A percentile compares a stretch with the other conserved stretches of the same genome.
phyloP scores from a whole-genome alignment of 2,888 invertebrate genomes.

The Parochlus steinenii region DNA sequence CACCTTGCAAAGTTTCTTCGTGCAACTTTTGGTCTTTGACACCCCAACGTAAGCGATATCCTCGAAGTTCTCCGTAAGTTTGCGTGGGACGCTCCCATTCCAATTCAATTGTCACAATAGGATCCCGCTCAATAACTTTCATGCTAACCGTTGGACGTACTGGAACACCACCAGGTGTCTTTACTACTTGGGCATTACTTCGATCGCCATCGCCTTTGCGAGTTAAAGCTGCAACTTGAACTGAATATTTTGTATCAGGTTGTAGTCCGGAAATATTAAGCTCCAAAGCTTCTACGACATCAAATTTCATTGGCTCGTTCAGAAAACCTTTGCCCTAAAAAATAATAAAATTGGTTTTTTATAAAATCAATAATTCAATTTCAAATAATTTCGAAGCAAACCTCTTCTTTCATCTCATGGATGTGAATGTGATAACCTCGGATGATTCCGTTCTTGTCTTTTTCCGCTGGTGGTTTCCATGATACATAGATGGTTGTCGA shows the following conservation, averaged over 20 bases:
- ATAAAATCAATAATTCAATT: conserved; percentile 7
- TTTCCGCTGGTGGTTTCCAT: conserved; percentile 86
- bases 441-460: conserved; percentile 88
- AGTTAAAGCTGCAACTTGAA: conserved; percentile 91
- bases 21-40: conserved; percentile 58
- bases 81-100: conserved; percentile 85
- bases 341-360: background rate
- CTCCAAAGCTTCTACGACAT: conserved; percentile 68
- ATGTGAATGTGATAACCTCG: conserved; percentile 94
- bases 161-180: conserved; percentile 88
- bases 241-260: conserved; percentile 86
- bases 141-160: conserved; percentile 65
- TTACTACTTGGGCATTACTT: conserved; percentile 67
- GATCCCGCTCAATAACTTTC: conserved; percentile 71
- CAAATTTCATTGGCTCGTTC: conserved; percentile 75
- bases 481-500: conserved; percentile 89
- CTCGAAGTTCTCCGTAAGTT: conserved; percentile 75
- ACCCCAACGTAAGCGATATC: conserved; percentile 75
- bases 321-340: conserved; percentile 42
- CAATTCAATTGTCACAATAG: conserved; percentile 74
- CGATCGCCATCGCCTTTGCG: conserved; percentile 93
- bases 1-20: conserved; percentile 53
- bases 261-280: conserved; percentile 78
- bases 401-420: conserved; percentile 77
- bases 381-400: conserved; percentile 21